Conservation (phyloP, 2,797 vertebrate genomes). For the Ctenopoma kingsleyae region DNA sequence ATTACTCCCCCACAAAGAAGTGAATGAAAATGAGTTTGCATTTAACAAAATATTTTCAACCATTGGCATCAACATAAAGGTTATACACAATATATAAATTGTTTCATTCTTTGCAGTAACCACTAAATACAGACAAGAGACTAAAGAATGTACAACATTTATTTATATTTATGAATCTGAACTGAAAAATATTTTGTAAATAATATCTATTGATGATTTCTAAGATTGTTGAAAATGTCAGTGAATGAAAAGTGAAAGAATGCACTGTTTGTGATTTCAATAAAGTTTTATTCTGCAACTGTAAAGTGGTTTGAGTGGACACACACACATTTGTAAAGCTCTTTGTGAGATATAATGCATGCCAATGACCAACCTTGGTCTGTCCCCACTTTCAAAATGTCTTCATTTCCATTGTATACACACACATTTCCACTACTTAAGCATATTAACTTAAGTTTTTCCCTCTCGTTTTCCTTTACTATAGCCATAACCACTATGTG, state of each 20-base stretch:
- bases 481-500: too few species aligned
- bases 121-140: conserved; percentile 67
- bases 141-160: conserved; percentile 81
- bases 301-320: not conserved
- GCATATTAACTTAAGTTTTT: too few species aligned
- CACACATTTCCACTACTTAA: too few species aligned
- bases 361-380: too few species aligned
- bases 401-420: too few species aligned
- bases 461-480: too few species aligned
- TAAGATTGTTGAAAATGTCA: conserved; percentile 56
- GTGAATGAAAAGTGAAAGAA: conserved; percentile 48
- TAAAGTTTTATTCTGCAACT: conserved; percentile 68
- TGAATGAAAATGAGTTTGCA: too few species aligned
- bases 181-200: conserved; percentile 72
- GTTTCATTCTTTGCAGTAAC: conserved; percentile 57
- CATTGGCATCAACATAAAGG: conserved; percentile 2
- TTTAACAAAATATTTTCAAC: conserved; percentile 3
- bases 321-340: not conserved
- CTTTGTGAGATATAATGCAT: too few species aligned
- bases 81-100: not conserved
- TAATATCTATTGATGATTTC: conserved; percentile 68
- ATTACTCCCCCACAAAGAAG: not conserved
- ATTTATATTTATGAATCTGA: conserved; percentile 83
- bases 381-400: too few species aligned
- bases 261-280: conserved; percentile 76